These are phyloP conservation scores for Chaetodon trifasciatus DNA, from an alignment of 2,797 vertebrate species.

Conservation along the genomic window DNA sequence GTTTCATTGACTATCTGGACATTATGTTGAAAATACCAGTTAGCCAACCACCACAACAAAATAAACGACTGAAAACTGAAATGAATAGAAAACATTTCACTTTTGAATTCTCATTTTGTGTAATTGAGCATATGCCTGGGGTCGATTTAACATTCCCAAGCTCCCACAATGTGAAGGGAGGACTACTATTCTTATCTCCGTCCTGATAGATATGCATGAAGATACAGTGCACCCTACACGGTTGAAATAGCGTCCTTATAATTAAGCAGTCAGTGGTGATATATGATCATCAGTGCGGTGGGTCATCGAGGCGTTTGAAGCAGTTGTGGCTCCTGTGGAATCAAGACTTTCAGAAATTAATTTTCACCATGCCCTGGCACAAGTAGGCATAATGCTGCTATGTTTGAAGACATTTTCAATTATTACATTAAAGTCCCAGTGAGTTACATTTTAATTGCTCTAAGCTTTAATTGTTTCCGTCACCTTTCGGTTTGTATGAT, in stretches of 20 bases:
- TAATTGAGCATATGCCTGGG: conserved; percentile 36
- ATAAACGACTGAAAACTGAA: conserved; percentile 7
- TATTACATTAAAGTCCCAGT: conserved; percentile 66
- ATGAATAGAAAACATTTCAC: conserved; percentile 23
- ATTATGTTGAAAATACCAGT: conserved; percentile 28
- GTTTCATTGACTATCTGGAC: conserved; percentile 38
- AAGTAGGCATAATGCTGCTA: conserved; percentile 21
- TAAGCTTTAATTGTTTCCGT: conserved; percentile 70
- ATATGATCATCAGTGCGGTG: conserved; percentile 67
- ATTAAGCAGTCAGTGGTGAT: conserved; percentile 82
- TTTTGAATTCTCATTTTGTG: conserved; percentile 41
- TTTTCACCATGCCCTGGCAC: conserved; percentile 48
- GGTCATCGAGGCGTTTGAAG: conserved; percentile 64
- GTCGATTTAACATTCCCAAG: conserved; percentile 57
- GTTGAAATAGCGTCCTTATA: conserved; percentile 72
- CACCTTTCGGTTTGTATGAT: conserved; percentile 60
- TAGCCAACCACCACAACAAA: conserved; percentile 31
- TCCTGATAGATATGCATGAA: conserved; percentile 68
- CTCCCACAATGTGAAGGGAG: conserved; percentile 46
- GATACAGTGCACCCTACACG: conserved; percentile 66
- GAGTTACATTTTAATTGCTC: conserved; percentile 69
- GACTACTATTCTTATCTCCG: conserved; percentile 67
- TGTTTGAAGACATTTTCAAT: conserved; percentile 56
- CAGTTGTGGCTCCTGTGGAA: conserved; percentile 55
- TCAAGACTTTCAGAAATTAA: conserved; percentile 64